These are phyloP conservation scores for Strix aluco DNA, from an alignment of 2,113 vertebrate genomes.

Conservation along the genomic window DNA sequence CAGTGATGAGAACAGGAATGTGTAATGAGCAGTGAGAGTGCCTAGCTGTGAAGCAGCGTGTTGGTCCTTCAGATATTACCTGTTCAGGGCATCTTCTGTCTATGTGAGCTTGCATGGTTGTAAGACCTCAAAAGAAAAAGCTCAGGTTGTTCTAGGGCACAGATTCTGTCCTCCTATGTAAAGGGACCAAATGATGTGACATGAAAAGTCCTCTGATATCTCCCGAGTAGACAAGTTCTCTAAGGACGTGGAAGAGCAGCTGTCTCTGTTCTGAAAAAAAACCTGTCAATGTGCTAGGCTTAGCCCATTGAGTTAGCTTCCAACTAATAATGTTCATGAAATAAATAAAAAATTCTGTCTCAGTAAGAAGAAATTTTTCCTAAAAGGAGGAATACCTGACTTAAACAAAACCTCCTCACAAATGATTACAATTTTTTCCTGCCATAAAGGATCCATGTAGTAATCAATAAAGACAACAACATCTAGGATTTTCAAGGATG, in stretches of 20 bases:
- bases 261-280: background rate
- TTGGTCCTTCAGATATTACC: background rate
- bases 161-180: background rate
- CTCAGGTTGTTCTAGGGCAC: background rate
- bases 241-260: background rate
- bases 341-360: background rate
- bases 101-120: background rate
- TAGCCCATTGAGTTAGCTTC: background rate
- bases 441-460: background rate
- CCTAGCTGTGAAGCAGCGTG: background rate
- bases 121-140: background rate
- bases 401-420: background rate
- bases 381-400: background rate
- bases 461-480: background rate
- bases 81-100: background rate
- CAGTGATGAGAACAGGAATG: background rate
- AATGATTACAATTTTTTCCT: background rate
- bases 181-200: background rate
- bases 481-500: background rate
- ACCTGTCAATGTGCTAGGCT: background rate
- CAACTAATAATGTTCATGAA: background rate
- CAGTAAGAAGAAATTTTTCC: background rate
- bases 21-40: background rate
- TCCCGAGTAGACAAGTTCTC: background rate
- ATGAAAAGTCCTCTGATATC: background rate